Base-by-base conservation (phyloP, 2,888 invertebrate species). In the Drosophila mettleri region DNA sequence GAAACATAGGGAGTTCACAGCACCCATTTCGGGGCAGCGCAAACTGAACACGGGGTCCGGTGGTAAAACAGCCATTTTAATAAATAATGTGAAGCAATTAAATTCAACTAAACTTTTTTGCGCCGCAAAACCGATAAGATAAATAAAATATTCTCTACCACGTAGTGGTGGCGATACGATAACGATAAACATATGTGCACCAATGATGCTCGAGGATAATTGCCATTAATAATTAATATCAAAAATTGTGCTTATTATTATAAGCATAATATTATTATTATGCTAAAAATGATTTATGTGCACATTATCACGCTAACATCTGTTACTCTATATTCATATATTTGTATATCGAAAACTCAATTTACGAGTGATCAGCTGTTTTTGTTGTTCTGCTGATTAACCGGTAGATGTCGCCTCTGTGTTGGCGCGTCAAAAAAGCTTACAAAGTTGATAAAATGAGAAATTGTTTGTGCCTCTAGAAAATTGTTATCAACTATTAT, bases 41-140 rank as follows among this genome's bases (percentile, higher is more conserved):
- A 96, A 94, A 60, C 95, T 94, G 91, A 95, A 96, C 84, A 95
- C 94, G 65, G 96, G 96, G 93, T 96, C 96, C 74, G 96, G 95
- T 74, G 91, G 92, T 93, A 95, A 93, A 86, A 95, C 94, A 90
- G 95, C 95, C 96, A 95, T 95, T 66, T 53, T 43, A 34, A 36
- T 38, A 27, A n/a, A 27, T 10, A n/a, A 49, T 34, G 62, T 63
- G 24, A 62, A 22, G 43, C 45, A 46, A 66, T 43, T 20, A 43
- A 66, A 74, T 43, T 66, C 0, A 20, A 57, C 45, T 51, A 49
- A 41, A 49, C 71, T 62, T 67, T 69, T 60, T 52, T 55, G 64
- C 48, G 22, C 48, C 38, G 52, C 45, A 54, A 20, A 27, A 4
- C 18, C 53, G 71, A 78, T 67, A 78, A 64, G 48, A 62, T 73